Conservation (phyloP, 2,113 vertebrate species). For the Saccopteryx bilineata region DNA sequence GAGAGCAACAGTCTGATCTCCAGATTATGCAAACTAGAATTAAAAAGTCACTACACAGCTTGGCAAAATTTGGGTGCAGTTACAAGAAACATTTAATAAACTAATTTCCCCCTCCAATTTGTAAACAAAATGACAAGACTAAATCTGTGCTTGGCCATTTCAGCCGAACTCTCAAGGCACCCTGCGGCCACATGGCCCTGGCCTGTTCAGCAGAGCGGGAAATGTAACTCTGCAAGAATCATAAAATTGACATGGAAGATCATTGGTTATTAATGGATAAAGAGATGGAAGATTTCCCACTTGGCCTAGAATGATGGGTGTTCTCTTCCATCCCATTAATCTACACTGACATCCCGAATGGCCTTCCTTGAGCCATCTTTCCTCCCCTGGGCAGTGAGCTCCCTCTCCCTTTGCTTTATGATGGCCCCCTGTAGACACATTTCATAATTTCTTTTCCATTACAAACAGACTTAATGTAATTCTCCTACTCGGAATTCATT, state of each 20-base stretch:
- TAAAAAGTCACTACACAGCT: background rate
- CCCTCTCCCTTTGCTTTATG: background rate
- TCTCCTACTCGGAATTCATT: background rate
- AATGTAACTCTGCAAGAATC: slow-evolving; percentile 43
- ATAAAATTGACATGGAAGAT: slow-evolving; percentile 48
- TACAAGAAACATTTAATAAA: background rate
- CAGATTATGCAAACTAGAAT: background rate
- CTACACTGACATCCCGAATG: background rate
- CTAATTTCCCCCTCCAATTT: background rate
- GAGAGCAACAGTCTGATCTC: background rate
- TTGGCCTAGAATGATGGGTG: background rate
- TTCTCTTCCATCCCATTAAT: background rate
- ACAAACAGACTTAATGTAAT: background rate
- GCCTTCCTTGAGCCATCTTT: background rate
- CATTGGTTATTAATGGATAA: background rate
- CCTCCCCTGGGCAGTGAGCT: background rate
- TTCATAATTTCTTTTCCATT: background rate
- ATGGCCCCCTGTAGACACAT: background rate
- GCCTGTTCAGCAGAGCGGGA: slow-evolving; percentile 36
- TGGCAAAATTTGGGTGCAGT: background rate
- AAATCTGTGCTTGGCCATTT: background rate
- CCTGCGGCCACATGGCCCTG: background rate
- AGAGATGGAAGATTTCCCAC: slow-evolving; percentile 47
- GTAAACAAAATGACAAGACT: background rate
- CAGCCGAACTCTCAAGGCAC: background rate